phyloP scores from a whole-genome alignment of 1,140 invertebrate species.

The Neocloeon triangulifer region DNA sequence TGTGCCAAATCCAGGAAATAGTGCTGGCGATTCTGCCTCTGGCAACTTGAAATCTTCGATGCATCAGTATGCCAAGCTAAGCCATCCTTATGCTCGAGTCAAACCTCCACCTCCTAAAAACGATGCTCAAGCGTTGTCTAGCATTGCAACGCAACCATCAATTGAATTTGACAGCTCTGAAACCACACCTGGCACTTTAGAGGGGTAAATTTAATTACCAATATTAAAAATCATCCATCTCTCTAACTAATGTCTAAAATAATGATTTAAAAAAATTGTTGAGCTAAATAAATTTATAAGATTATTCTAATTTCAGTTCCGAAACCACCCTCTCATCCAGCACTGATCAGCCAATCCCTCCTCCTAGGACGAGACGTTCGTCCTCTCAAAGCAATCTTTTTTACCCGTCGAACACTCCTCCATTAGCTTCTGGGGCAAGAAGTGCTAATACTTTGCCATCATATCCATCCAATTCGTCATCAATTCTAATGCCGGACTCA shows the following conservation, averaged over 20 bases:
- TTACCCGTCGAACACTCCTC: constrained; percentile 13
- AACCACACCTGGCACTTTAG: too few species aligned
- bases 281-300: too few species aligned
- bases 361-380: constrained; percentile 22
- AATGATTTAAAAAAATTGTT: background rate
- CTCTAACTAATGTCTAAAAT: background rate
- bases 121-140: too few species aligned
- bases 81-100: constrained; percentile 26
- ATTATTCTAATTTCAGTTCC: background rate
- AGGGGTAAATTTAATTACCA: too few species aligned
- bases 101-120: too few species aligned
- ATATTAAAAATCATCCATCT: too few species aligned
- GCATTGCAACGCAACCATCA: too few species aligned
- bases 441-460: constrained; percentile 6
- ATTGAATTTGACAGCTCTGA: too few species aligned
- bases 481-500: constrained; percentile 6
- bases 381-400: constrained; percentile 23
- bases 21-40: too few species aligned
- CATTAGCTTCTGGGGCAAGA: constrained; percentile 5
- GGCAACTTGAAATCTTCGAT: too few species aligned
- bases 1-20: too few species aligned
- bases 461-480: constrained; percentile 7
- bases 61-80: constrained; percentile 32
- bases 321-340: background rate
- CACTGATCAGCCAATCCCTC: background rate